Base-by-base conservation (phyloP, 2,888 invertebrate species). In the Taenaris catops region DNA sequence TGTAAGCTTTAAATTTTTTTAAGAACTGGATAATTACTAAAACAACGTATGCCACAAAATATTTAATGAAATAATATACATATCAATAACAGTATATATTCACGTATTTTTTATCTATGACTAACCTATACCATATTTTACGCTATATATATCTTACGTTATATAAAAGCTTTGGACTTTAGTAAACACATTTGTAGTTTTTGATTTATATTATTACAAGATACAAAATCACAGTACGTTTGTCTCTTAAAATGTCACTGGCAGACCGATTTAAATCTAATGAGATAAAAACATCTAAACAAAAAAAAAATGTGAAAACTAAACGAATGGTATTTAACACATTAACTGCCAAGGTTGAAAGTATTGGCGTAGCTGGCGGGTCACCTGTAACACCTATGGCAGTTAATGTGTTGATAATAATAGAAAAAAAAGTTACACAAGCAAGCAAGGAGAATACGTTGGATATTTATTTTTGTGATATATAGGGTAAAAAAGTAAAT, bases 91-190 rank as follows among this genome's bases (percentile, higher is more conserved):
- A 49, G 41, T 51, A 51, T 50, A 49, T 46, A 52, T 45, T 34
- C 39, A 33, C 24, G 36, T 35, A 38, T 29, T n/a, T n/a, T n/a
- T n/a, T n/a, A n/a, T 57, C 50, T 45, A 49, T 42, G 48, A 45
- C 44, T 41, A 47, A 40, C 49, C 40, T 49, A 44, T 41, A 46
- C 45, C 46, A 10, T 32, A 18, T 25, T 29, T 42, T 31, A 24
- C 11, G 8, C 28, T 47, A 54, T 39, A 26, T 40, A 40, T 33
- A 49, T 38, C 36, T 40, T 44, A 34, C 41, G 32, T 56, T 51
- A 54, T 48, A 53, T 51, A 58, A 54, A 58, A 59, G 58, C 58
- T 63, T 63, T 61, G 54, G 56, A 62, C 49, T 49, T 49, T 38
- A 46, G 34, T 37, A 43, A 44, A 37, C 34, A 35, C 28, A 39